Base-by-base conservation (phyloP, 2,888 invertebrate genomes). In the Tenthredo livida region DNA sequence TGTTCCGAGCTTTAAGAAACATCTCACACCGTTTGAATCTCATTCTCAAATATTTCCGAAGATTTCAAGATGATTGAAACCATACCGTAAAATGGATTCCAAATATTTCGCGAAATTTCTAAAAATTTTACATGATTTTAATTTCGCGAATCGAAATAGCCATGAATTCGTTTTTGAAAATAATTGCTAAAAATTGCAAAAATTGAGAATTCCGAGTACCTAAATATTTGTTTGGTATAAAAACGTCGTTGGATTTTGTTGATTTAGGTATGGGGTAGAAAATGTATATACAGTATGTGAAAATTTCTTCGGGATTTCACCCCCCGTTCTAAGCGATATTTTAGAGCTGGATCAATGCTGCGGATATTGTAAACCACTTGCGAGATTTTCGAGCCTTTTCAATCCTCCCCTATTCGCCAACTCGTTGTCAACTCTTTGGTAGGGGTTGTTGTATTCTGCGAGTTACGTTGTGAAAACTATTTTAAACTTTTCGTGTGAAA, bases 281-380 rank as follows among this genome's bases (percentile, higher is more conserved):
- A n/a, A n/a, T n/a, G 54, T 54, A n/a, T 54, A n/a, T 6, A 54
- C 7, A 54, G 54, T 15, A 7, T n/a, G 7, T n/a, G 40, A 72
- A 37, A 15, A 37, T 7, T 72, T 72, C 21, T 40, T 40, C 2
- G 25, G 61, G 25, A 25, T 25, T 61, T 25, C 25, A n/a, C 9
- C 61, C 25, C 61, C 61, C 12, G 15, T 58, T 58, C 61, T 61
- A 29, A 61, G 61, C 61, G 61, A 61, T 25, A 54, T 54, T 61
- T 61, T 61, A 61, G 25, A 61, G 25, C 12, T 21, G 61, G 12
- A 61, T 61, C 61, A 61, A 61, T 61, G 25, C 61, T 25, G 61
- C 25, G 25, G 61, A 61, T 25, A 61, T 61, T 61, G 61, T 61
- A 21, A 61, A 61, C 25, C 61, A 61, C 67, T 67, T 67, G 67